Evolutionary conservation across 2,113 vertebrate species (phyloP).

Genomic region (Solea solea): DNA sequence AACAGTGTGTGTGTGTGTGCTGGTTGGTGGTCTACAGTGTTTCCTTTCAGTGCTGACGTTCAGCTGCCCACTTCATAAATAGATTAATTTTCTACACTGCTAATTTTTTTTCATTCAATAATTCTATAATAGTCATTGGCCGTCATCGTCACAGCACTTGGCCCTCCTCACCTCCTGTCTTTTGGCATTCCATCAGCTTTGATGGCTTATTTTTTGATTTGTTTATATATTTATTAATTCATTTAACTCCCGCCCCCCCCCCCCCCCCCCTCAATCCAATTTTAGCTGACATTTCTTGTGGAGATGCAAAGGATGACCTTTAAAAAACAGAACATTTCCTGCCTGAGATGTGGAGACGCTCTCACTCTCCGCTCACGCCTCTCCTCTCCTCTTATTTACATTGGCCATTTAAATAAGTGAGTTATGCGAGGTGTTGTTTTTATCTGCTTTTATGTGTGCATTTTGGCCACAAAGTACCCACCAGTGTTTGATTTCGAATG

Average conservation of each 20-base stretch:
- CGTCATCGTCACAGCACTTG: conserved; percentile 24
- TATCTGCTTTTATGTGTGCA: background rate
- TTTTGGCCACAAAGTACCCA: too few relatives aligned
- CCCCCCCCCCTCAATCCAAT: conserved; percentile 84
- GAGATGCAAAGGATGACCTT: conserved; percentile 91
- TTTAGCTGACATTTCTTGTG: conserved; percentile 92
- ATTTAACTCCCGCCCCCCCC: conserved; percentile 72
- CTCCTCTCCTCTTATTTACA: background rate
- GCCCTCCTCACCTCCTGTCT: conserved; percentile 64
- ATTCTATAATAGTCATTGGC: conserved; percentile 55
- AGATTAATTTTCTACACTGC: conserved; percentile 50
- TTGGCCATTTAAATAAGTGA: too few relatives aligned
- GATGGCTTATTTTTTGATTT: conserved; percentile 86
- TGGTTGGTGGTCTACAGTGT: background rate
- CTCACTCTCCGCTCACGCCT: conserved; percentile 44
- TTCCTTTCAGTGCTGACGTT: conserved; percentile 36
- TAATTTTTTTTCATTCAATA: conserved; percentile 68
- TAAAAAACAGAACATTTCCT: conserved; percentile 84
- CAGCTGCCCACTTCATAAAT: conserved; percentile 42
- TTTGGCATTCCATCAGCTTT: conserved; percentile 51
- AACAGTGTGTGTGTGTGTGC: background rate
- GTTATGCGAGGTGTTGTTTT: too few relatives aligned
- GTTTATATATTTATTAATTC: conserved; percentile 86
- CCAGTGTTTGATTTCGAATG: too few relatives aligned
- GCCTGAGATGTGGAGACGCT: conserved; percentile 56